Percentiles rank a stretch among this genome's conserved stretches.
Conservation (phyloP, 2,113 vertebrate genomes). For the Ranitomeya variabilis region DNA sequence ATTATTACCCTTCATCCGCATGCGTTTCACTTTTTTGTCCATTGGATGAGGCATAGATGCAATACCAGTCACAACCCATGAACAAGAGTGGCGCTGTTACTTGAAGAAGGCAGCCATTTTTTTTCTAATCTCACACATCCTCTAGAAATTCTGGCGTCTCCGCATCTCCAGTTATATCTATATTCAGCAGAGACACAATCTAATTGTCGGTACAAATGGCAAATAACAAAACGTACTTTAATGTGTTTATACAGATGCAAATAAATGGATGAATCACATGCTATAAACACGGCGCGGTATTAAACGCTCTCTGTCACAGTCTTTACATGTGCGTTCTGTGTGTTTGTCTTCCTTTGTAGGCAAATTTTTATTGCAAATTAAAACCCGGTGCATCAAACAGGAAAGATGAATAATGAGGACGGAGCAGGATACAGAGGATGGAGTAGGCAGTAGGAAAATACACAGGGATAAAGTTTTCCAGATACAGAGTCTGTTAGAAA, state of each 20-base stretch:
- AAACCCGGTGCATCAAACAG: slow-evolving; percentile 45
- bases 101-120: not conserved
- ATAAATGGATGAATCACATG: not conserved
- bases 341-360: slow-evolving; percentile 39
- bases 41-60: not conserved
- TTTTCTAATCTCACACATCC: not conserved
- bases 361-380: slow-evolving; percentile 52
- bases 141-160: not conserved
- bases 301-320: not conserved
- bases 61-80: not conserved
- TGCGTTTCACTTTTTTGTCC: not conserved
- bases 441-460: slow-evolving; percentile 1
- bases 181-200: not conserved
- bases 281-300: not conserved
- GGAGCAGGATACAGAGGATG: not conserved
- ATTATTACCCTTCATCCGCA: too few species aligned
- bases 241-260: slow-evolving; percentile 24
- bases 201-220: not conserved
- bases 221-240: not conserved
- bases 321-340: not conserved
- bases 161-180: not conserved
- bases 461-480: slow-evolving; percentile 17
- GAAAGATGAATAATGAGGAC: slow-evolving; percentile 30
- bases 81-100: not conserved
- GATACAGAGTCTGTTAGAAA: slow-evolving; percentile 14